These are phyloP conservation scores for Garra rufa DNA, from an alignment of 2,113 vertebrate species.

Conservation along the genomic window DNA sequence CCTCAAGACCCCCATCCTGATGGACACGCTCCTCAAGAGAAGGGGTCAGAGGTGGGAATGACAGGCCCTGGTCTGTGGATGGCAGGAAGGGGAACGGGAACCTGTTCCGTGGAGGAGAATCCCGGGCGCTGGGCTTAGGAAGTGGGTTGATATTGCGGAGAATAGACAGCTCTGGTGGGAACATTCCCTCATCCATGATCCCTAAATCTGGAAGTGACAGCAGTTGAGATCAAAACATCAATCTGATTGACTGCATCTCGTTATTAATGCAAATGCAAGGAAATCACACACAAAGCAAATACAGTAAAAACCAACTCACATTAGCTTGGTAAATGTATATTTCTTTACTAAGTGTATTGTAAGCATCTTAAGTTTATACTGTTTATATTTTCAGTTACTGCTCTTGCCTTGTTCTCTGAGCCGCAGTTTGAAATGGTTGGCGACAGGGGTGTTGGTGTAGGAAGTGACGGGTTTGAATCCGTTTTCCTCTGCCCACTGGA, in stretches of 20 bases:
- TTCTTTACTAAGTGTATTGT: background rate
- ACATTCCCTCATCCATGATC: slow-evolving; percentile 61
- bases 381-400: background rate
- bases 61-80: slow-evolving; percentile 57
- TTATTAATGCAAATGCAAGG: background rate
- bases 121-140: slow-evolving; percentile 59
- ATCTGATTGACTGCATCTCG: background rate
- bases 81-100: slow-evolving; percentile 81
- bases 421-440: slow-evolving; percentile 87
- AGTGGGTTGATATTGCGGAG: slow-evolving; percentile 68
- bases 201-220: slow-evolving; percentile 62
- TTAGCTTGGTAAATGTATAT: background rate
- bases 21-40: slow-evolving; percentile 34
- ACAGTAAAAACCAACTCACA: background rate
- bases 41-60: slow-evolving; percentile 59
- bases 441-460: slow-evolving; percentile 87
- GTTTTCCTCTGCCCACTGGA: slow-evolving; percentile 86
- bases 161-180: slow-evolving; percentile 84
- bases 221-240: background rate
- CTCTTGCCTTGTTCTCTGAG: slow-evolving; percentile 84
- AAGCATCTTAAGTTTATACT: background rate
- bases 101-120: slow-evolving; percentile 61
- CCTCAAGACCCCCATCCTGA: slow-evolving; percentile 73
- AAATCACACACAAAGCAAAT: slow-evolving; percentile 1
- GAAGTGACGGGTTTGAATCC: slow-evolving; percentile 83